Evolutionary conservation across 2,113 vertebrate genomes (phyloP).

Genomic region (Egretta garzetta): DNA sequence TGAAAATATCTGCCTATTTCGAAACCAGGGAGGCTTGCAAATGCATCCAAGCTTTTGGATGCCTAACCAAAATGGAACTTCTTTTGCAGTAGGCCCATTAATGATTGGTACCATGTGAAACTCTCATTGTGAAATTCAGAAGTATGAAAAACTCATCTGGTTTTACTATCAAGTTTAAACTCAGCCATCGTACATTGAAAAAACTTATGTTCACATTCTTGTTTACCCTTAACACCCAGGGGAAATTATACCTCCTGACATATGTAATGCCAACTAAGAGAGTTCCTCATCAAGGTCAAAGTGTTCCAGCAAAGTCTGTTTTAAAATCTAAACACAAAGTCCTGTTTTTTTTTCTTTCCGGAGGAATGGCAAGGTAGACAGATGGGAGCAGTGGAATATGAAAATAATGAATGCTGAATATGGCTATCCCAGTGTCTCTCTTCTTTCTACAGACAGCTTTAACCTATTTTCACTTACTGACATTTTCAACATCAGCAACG

Average conservation of each 20-base stretch:
- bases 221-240: not conserved
- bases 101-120: not conserved
- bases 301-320: not conserved
- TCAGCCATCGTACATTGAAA: not conserved
- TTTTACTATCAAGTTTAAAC: not conserved
- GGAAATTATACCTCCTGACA: not conserved
- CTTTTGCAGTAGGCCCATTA: not conserved
- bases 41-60: not conserved
- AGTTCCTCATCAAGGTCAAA: not conserved
- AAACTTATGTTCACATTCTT: not conserved
- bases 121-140: not conserved
- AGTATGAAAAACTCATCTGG: not conserved
- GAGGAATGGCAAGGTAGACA: not conserved
- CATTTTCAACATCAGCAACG: not conserved
- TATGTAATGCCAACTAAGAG: accelerated
- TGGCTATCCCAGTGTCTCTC: not conserved
- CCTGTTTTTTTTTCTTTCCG: not conserved
- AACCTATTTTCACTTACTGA: not conserved
- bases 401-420: not conserved
- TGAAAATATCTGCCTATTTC: not conserved
- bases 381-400: not conserved
- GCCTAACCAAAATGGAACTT: not conserved
- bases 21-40: not conserved
- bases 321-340: not conserved
- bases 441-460: not conserved